Evolutionary conservation across 37 sponge, comb jelly and placozoan genomes (phyloP), one percentile per base, ranked within the genome.

Genomic region (Diacarnus erythraeanus): DNA sequence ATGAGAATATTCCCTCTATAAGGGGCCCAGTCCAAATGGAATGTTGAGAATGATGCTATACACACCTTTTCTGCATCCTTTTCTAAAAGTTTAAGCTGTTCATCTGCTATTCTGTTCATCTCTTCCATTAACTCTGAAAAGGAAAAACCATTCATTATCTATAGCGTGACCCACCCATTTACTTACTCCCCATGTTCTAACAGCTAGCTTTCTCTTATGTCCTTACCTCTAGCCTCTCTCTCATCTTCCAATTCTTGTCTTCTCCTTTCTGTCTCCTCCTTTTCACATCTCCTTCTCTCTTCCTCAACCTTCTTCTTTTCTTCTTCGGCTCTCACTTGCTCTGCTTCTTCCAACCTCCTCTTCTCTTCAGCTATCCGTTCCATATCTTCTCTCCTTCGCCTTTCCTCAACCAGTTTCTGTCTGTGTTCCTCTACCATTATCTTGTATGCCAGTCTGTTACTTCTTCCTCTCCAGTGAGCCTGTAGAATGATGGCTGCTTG

Each of bases 381-480:
- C 38, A 0, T 25, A 35, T 69, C 58, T 54, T 77, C 63, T 25
- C 29, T 27, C 31, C 40, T 20, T 25, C 35, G 44, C 58, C 41
- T 38, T 27, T 59, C 54, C 68, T 71, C 56, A 33, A 10, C 25
- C 43, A 25, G 21, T 38, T 27, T 64, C 40, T 60, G n/a, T 60
- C 36, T 59, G 27, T 9, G 2, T 64, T 70, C 54, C 78, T 71
- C 72, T 64, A 42, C 21, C 72, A 31, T n/a, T 4, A 23, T 33
- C 61, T 0, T 67, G 44, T 66, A 92, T 74, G 57, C 76, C 64
- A 84, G 68, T 54, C 92, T 76, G 18, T 59, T 64, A 39, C 0
- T 5, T 38, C 63, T 37, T 4, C 92, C 92, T 38, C 74, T 92
- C 85, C 85, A 92, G 58, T 59, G 23, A 0, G 88, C 68, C 64